A percentile compares a stretch with the other conserved stretches of the same genome.
Evolutionary conservation across 2,888 invertebrate species (phyloP).

Genomic region (Rotaria magnacalcarata): DNA sequence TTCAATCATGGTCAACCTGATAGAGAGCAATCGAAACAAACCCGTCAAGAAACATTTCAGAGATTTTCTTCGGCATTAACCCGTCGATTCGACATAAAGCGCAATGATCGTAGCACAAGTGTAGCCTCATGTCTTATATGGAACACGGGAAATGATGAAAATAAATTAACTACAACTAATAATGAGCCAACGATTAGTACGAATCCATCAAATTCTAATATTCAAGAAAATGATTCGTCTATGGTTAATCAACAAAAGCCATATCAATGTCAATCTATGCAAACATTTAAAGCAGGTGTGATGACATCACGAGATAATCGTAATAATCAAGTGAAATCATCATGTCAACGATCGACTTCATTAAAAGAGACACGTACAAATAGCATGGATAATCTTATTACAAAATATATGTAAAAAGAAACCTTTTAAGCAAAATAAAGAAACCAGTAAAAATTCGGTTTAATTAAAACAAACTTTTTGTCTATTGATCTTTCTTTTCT

Average conservation of each 20-base stretch:
- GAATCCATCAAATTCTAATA: no score
- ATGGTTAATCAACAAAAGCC: background rate
- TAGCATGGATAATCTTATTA: background rate
- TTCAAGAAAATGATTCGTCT: no score
- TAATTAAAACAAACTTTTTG: no score
- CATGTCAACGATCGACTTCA: background rate
- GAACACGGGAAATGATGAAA: background rate
- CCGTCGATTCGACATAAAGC: background rate
- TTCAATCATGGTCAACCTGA: background rate
- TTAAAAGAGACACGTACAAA: background rate
- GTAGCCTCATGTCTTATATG: background rate
- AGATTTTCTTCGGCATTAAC: background rate
- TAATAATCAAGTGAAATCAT: background rate
- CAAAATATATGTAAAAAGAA: constrained; percentile 8
- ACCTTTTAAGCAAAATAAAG: no score
- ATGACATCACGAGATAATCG: background rate
- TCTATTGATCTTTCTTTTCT: no score
- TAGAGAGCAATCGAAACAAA: background rate
- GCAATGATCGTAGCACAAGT: background rate
- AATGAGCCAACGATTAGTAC: background rate
- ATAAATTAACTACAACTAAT: background rate
- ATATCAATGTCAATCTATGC: background rate
- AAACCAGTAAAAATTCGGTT: no score
- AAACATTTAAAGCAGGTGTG: background rate
- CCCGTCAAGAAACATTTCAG: background rate